A percentile compares a stretch with the other conserved stretches of the same genome.
These are phyloP conservation scores for Papilio elwesi DNA, from an alignment of 2,888 invertebrate genomes.

Conservation along the genomic window DNA sequence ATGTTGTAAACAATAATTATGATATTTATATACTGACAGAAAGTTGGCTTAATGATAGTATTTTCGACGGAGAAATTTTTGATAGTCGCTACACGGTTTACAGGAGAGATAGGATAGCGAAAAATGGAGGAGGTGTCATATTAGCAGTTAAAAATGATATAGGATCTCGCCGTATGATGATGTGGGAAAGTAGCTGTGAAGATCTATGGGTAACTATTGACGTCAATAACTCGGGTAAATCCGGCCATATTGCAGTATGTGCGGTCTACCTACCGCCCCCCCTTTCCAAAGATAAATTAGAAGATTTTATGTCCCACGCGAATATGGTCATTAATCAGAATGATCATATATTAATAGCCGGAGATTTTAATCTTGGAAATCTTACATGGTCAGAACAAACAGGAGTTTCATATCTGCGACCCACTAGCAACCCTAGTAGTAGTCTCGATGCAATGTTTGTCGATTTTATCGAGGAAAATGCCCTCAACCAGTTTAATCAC, in stretches of 20 bases:
- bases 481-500: background rate
- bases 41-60: slow-evolving; percentile 16
- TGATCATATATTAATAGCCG: background rate
- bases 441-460: slow-evolving; percentile 1
- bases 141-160: slow-evolving; percentile 10
- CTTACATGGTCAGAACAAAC: slow-evolving; percentile 1
- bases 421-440: background rate
- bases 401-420: background rate
- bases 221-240: background rate
- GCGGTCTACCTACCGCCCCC: background rate
- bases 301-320: slow-evolving; percentile 6
- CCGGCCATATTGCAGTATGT: background rate
- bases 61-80: slow-evolving; percentile 17
- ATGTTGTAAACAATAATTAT: slow-evolving; percentile 6
- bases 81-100: slow-evolving; percentile 12
- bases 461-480: slow-evolving; percentile 4
- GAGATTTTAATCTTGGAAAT: slow-evolving; percentile 10
- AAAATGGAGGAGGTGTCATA: background rate
- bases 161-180: slow-evolving; percentile 4
- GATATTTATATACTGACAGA: slow-evolving; percentile 9
- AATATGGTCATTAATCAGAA: background rate
- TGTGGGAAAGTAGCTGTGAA: slow-evolving; percentile 18
- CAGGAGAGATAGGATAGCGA: slow-evolving; percentile 5
- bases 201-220: slow-evolving; percentile 11
- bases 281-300: slow-evolving; percentile 6